Base-by-base conservation (phyloP, 2,113 vertebrate genomes). In the Daubentonia madagascariensis region DNA sequence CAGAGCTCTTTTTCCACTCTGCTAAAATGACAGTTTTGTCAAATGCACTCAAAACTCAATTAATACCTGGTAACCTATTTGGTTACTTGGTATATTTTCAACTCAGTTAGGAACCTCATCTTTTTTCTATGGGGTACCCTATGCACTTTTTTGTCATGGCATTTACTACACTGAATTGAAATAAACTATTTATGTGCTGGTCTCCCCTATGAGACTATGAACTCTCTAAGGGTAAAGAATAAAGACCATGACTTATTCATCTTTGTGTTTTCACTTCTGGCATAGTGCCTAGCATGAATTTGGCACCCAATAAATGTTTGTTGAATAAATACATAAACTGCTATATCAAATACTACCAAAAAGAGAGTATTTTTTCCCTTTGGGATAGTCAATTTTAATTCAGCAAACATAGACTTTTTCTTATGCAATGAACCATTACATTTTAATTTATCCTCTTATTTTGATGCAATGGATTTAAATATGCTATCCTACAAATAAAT, bases 321-420 rank as follows among this genome's bases (percentile, higher is more conserved):
- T 67, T 86, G 57, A 89, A 92, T 86, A 96, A 90, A 89, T 57
- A 87, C 6, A 96, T 75, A 89, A 89, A 70, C 32, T 81, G 59
- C 22, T 91, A 84, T 35, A 91, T 78, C 61, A 91, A 87, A 76
- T 45, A 72, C 17, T 67, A 84, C n/a, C 18, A 73, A 91, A 96
- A 91, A 63, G 68, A 78, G 12, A 86, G 30, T 13, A 70, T 50
- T 86, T 88, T 67, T 37, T 48, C 20, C 4, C 45, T 54, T 43
- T 83, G 40, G 17, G 54, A 67, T n/a, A 85, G 48, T 85, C 96
- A 52, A 89, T 83, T 87, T 76, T 81, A 91, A 93, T 76, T 67
- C 45, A 91, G 48, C 54, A 97, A 89, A 92, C 79, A 86, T 57
- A 61, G 17, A 67, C 7, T 80, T 97, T 43, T 28, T 61, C 96